These are phyloP conservation scores for Macquaria australasica DNA, from an alignment of 2,113 vertebrate genomes.

Conservation along the genomic window DNA sequence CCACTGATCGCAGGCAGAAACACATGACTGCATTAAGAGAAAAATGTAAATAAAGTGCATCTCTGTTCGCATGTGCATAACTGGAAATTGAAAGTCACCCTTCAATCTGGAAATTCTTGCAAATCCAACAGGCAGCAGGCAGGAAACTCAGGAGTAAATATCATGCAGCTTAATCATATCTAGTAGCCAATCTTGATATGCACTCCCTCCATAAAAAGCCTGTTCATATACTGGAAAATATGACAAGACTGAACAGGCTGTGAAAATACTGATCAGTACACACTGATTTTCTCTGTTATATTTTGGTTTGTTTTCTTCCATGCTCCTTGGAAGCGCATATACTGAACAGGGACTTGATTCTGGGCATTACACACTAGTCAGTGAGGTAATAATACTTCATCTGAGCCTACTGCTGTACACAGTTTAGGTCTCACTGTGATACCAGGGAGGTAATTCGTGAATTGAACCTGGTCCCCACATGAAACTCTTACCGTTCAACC, in stretches of 20 bases:
- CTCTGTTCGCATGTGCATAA: not conserved
- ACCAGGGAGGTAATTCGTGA: conserved; percentile 1
- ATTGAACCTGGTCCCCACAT: not conserved
- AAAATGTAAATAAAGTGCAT: conserved; percentile 12
- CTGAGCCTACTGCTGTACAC: not conserved
- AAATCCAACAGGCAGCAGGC: conserved; percentile 22
- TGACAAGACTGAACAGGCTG: conserved; percentile 42
- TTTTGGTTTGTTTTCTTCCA: conserved; percentile 16
- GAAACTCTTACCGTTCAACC: conserved; percentile 14
- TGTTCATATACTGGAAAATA: conserved; percentile 35
- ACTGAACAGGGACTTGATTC: not conserved
- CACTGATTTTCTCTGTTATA: conserved; percentile 11
- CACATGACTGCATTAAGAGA: not conserved
- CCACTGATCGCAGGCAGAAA: not conserved
- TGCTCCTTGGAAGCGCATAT: conserved; percentile 21
- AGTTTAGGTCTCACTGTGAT: conserved; percentile 8
- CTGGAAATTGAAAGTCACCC: not conserved
- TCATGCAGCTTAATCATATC: conserved; percentile 38
- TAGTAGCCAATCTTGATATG: conserved; percentile 26
- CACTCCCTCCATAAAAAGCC: conserved; percentile 3
- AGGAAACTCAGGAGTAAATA: conserved; percentile 17
- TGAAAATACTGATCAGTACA: conserved; percentile 13
- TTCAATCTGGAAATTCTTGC: not conserved
- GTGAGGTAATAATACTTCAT: not conserved
- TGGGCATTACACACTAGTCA: conserved; percentile 5